Conservation (phyloP, 23 tunicate species). For the Styela clava region DNA sequence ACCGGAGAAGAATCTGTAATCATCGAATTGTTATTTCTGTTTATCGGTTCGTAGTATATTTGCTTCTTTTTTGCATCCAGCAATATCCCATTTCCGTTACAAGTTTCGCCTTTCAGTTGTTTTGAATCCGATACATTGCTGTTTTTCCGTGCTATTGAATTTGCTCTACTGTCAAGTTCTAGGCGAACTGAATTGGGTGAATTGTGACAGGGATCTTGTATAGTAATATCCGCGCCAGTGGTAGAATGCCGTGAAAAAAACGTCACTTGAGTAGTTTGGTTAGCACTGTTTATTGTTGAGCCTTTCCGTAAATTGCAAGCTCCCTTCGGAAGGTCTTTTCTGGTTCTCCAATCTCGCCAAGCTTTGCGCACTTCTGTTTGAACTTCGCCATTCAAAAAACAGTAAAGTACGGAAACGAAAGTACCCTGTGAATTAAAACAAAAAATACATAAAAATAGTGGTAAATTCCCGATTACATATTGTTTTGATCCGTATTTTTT, state of each 20-base stretch:
- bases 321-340: constrained; percentile 49
- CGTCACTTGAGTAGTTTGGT: constrained; percentile 19
- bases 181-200: neutral
- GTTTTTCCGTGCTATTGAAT: neutral
- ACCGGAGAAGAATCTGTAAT: neutral
- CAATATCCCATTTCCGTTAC: neutral
- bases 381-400: constrained; percentile 88
- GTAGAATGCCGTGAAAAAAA: constrained; percentile 19
- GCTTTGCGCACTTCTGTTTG: constrained; percentile 53
- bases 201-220: neutral
- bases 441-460: neutral
- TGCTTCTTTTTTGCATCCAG: neutral
- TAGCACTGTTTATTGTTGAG: constrained; percentile 42
- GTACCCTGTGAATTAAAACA: constrained; percentile 43
- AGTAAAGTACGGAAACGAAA: constrained; percentile 67
- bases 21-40: neutral
- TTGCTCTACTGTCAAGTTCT: neutral
- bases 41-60: neutral
- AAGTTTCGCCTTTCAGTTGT: neutral
- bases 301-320: constrained; percentile 45
- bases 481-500: too few relatives aligned
- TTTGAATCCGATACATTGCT: neutral
- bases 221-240: neutral
- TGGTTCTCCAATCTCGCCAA: constrained; percentile 58
- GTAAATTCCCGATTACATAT: too few relatives aligned